Evolutionary conservation across 2,797 vertebrate genomes (phyloP).

Genomic region (Lophura swinhoii): DNA sequence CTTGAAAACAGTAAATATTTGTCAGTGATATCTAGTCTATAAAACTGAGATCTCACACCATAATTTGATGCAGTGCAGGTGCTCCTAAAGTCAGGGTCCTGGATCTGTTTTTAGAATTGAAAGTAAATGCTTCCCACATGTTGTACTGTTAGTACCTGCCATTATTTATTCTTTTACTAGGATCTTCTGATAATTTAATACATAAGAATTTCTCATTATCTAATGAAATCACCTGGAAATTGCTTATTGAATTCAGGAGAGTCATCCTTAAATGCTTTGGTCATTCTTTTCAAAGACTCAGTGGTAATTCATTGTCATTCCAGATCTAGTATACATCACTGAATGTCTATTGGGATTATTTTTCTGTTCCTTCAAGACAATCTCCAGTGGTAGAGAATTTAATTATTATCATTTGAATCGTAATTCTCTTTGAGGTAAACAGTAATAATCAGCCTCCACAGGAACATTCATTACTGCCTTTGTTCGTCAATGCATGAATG

Average conservation of each 20-base stretch:
- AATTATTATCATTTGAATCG: constrained; percentile 63
- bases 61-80: background rate
- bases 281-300: constrained; percentile 39
- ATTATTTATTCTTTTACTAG: constrained; percentile 6
- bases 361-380: constrained; percentile 26
- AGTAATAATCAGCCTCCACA: constrained; percentile 33
- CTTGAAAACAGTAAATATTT: background rate
- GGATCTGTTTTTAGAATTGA: background rate
- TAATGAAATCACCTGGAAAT: constrained; percentile 60
- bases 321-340: constrained; percentile 21
- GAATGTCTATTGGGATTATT: constrained; percentile 11
- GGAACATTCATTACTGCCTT: constrained; percentile 16
- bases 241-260: constrained; percentile 53
- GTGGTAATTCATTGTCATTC: constrained; percentile 14
- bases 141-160: background rate
- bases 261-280: constrained; percentile 17
- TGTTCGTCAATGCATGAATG: background rate
- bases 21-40: background rate
- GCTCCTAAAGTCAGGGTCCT: background rate
- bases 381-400: constrained; percentile 2
- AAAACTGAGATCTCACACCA: background rate
- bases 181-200: constrained; percentile 20
- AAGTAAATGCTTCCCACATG: background rate
- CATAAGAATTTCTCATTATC: constrained; percentile 49
- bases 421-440: constrained; percentile 25